Evolutionary conservation across 2,888 invertebrate genomes (phyloP).

Genomic region (Dichetophora obliterata): DNA sequence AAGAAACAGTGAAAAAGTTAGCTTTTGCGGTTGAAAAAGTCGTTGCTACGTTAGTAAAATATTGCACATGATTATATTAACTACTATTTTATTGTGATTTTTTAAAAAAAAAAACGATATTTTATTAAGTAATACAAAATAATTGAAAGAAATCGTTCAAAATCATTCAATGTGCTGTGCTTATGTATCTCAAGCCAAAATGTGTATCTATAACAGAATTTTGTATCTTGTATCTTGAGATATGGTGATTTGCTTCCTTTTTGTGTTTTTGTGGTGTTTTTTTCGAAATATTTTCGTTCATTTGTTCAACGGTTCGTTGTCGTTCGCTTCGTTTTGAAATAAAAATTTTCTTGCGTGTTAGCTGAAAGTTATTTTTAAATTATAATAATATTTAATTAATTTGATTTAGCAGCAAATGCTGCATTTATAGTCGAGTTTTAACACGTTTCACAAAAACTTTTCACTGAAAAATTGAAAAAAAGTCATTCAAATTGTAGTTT

Average conservation of each 20-base stretch:
- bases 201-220: conserved; percentile 49
- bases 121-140: not conserved
- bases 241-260: conserved; percentile 39
- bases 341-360: conserved; percentile 66
- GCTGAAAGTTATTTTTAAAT: conserved; percentile 69
- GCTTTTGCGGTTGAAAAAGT: not conserved
- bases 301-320: conserved; percentile 19
- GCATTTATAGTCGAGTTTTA: conserved; percentile 34
- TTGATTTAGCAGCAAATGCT: conserved; percentile 43
- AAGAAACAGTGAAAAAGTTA: not conserved
- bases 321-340: conserved; percentile 45
- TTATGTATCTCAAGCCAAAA: conserved; percentile 22
- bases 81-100: not conserved
- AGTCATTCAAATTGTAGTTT: conserved; percentile 6
- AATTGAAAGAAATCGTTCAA: not conserved
- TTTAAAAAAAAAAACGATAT: not conserved
- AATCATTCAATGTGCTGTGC: not conserved
- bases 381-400: conserved; percentile 43
- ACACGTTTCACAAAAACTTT: not conserved
- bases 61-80: not conserved
- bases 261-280: conserved; percentile 47
- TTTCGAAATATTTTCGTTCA: conserved; percentile 19
- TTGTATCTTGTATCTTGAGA: conserved; percentile 29
- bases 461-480: not conserved
- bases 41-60: not conserved